A percentile compares a stretch with the other conserved stretches of the same genome.
These are phyloP conservation scores for Nemotelus nigrinus DNA, from an alignment of 2,888 invertebrate species.

Conservation along the genomic window DNA sequence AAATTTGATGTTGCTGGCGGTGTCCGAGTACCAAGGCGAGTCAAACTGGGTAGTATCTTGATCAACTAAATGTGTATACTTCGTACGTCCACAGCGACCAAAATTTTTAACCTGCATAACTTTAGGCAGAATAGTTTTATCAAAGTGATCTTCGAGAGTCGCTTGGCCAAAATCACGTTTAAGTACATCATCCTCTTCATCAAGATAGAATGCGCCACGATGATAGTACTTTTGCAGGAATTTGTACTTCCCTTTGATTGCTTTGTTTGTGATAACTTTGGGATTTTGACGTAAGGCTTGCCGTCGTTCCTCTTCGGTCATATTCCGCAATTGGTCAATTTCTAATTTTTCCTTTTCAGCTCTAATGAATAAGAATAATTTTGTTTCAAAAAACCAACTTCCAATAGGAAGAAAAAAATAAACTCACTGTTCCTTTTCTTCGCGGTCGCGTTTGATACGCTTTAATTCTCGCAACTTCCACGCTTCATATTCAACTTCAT, in stretches of 20 bases:
- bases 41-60: constrained; percentile 99
- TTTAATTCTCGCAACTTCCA: constrained; percentile 98
- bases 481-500: constrained; percentile 94
- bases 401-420: constrained; percentile 2
- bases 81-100: constrained; percentile 97
- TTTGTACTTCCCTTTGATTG: constrained; percentile 97
- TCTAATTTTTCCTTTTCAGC: constrained; percentile 87
- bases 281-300: constrained; percentile 91
- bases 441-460: constrained; percentile 94
- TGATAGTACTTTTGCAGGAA: constrained; percentile 99
- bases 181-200: constrained; percentile 89
- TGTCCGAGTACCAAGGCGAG: constrained; percentile 96
- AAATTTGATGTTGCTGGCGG: constrained; percentile 87
- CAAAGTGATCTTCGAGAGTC: constrained; percentile 98
- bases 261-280: constrained; percentile 91
- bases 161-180: constrained; percentile 95
- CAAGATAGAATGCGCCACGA: constrained; percentile 98
- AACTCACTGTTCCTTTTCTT: constrained; percentile 86
- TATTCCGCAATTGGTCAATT: constrained; percentile 87
- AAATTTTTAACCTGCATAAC: constrained; percentile 99
- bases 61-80: constrained; percentile 98
- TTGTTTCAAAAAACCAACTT: constrained; percentile 12
- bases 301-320: constrained; percentile 96
- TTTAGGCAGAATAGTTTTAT: constrained; percentile 97
- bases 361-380: constrained; percentile 65